Percentiles rank a stretch among this genome's conserved stretches.
phyloP scores from a whole-genome alignment of 2,888 invertebrate genomes.

The Archips xylosteana region DNA sequence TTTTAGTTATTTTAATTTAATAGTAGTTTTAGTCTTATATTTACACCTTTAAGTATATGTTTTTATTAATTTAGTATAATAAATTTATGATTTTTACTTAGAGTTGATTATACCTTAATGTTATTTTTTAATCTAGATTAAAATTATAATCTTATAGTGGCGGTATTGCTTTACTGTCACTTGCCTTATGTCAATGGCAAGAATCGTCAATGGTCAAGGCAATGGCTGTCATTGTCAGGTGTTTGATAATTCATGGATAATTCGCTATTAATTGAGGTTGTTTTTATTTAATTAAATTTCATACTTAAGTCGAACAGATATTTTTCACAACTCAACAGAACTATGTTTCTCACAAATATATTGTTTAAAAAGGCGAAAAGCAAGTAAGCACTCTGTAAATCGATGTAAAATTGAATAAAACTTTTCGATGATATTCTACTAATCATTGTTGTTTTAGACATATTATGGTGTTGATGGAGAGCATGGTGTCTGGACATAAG shows the following conservation, averaged over 20 bases:
- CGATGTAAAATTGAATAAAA: neutral
- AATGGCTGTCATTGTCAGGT: constrained; percentile 12
- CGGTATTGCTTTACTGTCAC: neutral
- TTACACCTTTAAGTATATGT: no score
- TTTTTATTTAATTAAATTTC: constrained; percentile 4
- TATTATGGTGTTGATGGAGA: constrained; percentile 92
- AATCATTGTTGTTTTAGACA: constrained; percentile 79
- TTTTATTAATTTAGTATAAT: no score
- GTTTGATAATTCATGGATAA: neutral
- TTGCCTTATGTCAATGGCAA: neutral
- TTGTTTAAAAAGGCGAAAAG: constrained; percentile 90
- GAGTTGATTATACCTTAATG: no score
- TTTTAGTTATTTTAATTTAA: no score
- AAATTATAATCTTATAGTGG: neutral
- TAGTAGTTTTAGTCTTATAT: no score
- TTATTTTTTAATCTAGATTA: neutral
- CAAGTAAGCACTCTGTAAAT: constrained; percentile 87
- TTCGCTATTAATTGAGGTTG: neutral
- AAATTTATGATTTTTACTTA: no score
- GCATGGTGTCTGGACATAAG: constrained; percentile 91
- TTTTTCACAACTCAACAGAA: constrained; percentile 26
- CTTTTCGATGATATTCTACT: neutral
- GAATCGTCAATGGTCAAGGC: no score
- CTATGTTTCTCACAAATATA: constrained; percentile 90
- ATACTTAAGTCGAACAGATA: neutral